Evolutionary conservation across 2,888 invertebrate species (phyloP).

Genomic region (Dynastes tityus): DNA sequence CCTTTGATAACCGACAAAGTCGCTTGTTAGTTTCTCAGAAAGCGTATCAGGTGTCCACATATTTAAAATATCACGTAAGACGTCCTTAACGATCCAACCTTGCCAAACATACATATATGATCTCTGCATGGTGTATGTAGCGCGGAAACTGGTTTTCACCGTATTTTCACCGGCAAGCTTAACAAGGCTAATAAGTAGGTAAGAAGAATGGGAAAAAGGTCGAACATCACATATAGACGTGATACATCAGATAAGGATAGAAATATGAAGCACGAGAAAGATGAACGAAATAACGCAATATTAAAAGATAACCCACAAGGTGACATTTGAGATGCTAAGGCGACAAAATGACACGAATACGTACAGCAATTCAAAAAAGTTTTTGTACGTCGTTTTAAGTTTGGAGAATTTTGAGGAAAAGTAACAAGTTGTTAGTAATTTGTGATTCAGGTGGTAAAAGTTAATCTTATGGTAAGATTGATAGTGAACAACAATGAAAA

Average conservation of each 20-base stretch:
- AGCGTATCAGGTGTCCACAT: too few species aligned
- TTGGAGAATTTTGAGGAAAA: too few species aligned
- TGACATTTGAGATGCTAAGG: constrained; percentile 24
- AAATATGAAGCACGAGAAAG: background rate
- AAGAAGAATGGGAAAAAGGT: constrained; percentile 18
- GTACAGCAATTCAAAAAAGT: too few species aligned
- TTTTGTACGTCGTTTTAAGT: too few species aligned
- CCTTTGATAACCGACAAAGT: too few species aligned
- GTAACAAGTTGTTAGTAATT: too few species aligned
- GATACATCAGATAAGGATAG: background rate
- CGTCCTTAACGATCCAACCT: background rate
- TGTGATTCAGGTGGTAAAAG: too few species aligned
- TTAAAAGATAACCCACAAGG: constrained; percentile 34
- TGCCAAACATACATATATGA: background rate
- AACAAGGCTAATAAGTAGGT: constrained; percentile 37
- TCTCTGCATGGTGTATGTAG: background rate
- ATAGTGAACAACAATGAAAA: too few species aligned
- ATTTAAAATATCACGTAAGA: background rate
- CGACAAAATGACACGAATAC: constrained; percentile 33
- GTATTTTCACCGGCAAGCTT: constrained; percentile 30
- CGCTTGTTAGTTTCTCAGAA: too few species aligned
- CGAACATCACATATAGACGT: background rate
- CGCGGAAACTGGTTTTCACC: constrained; percentile 27
- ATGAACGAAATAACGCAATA: background rate
- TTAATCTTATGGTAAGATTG: too few species aligned